A percentile compares a stretch with the other conserved stretches of the same genome.
Conservation (phyloP, 2,888 invertebrate species). For the Cinara cedri region DNA sequence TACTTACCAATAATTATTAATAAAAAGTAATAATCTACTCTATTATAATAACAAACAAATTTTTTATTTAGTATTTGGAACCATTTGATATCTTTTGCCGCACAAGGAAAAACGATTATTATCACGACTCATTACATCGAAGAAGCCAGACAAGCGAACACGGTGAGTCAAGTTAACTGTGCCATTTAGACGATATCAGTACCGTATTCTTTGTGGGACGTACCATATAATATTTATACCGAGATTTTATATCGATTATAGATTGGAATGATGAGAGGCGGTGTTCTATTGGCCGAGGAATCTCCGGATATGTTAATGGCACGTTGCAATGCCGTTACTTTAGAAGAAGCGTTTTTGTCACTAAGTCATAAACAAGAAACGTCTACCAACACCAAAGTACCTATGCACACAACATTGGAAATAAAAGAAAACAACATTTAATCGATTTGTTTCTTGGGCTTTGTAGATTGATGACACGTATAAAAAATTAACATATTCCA, state of each 20-base stretch:
- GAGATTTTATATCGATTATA: slow-evolving; percentile 6
- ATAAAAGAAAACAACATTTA: background rate
- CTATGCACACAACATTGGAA: background rate
- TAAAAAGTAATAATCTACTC: too few relatives aligned
- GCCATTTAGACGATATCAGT: too few relatives aligned
- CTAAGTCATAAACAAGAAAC: slow-evolving; percentile 65
- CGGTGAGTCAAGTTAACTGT: slow-evolving; percentile 67
- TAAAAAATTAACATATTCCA: background rate
- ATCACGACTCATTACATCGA: slow-evolving; percentile 96
- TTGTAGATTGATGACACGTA: slow-evolving; percentile 24
- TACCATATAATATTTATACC: too few relatives aligned
- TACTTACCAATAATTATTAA: too few relatives aligned
- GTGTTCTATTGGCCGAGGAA: slow-evolving; percentile 65
- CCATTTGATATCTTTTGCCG: slow-evolving; percentile 76
- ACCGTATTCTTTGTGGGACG: too few relatives aligned
- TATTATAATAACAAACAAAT: too few relatives aligned
- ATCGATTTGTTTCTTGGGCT: background rate
- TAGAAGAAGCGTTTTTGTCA: slow-evolving; percentile 66
- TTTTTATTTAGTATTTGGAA: slow-evolving; percentile 79
- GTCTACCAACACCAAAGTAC: slow-evolving; percentile 19
- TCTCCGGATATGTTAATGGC: slow-evolving; percentile 63
- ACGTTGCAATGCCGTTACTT: slow-evolving; percentile 61
- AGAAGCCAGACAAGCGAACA: slow-evolving; percentile 82
- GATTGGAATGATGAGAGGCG: slow-evolving; percentile 67
- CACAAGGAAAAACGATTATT: slow-evolving; percentile 77